Conservation (phyloP, 2,797 vertebrate species). For the Alectoris magna region DNA sequence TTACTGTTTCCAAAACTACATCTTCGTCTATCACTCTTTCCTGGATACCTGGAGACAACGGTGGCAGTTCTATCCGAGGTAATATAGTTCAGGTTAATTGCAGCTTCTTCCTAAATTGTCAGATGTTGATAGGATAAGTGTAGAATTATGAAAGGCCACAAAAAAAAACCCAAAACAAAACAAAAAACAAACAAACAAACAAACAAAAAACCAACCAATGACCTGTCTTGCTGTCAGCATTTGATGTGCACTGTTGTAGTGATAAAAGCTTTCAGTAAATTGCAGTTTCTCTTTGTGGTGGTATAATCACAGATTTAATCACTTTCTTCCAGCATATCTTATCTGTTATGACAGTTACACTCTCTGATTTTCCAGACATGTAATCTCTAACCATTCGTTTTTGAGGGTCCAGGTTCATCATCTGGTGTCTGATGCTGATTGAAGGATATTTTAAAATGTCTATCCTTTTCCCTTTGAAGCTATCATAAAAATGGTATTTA, state of each 20-base stretch:
- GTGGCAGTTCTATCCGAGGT: conserved; percentile 99
- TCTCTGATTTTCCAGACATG: conserved; percentile 8
- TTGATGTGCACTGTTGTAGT: background rate
- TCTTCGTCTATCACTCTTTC: conserved; percentile 98
- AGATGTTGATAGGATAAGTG: background rate
- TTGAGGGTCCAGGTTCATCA: conserved; percentile 26
- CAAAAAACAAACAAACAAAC: background rate
- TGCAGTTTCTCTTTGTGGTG: conserved; percentile 22
- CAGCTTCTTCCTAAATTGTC: background rate
- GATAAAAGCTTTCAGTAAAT: conserved; percentile 44
- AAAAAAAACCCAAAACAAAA: background rate
- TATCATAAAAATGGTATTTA: background rate
- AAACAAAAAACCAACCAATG: background rate
- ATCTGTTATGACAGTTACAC: conserved; percentile 11
- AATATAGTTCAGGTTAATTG: conserved; percentile 24
- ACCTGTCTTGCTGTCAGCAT: background rate
- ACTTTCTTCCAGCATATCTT: background rate
- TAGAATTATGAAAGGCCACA: background rate
- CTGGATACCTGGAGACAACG: conserved; percentile 98
- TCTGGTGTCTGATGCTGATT: conserved; percentile 6
- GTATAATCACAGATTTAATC: conserved; percentile 45
- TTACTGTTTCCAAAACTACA: conserved; percentile 98
- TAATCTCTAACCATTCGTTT: conserved; percentile 22
- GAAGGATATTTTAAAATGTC: background rate
- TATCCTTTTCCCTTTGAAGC: background rate